These are phyloP conservation scores for Caenorhabditis wallacei DNA, from an alignment of 2,888 invertebrate genomes.

Conservation along the genomic window DNA sequence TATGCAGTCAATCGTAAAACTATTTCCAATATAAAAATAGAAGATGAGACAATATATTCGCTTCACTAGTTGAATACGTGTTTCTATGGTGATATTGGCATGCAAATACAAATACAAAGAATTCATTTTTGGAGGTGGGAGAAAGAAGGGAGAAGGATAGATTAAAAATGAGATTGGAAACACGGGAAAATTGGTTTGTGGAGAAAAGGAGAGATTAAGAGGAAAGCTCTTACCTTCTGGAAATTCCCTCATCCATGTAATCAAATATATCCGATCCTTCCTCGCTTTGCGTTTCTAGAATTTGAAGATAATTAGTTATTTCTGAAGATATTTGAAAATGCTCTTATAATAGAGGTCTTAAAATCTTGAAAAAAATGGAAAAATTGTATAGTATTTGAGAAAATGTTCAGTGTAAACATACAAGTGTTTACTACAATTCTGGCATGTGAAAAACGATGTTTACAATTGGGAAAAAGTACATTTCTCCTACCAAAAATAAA, in stretches of 20 bases:
- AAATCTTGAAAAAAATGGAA: background rate
- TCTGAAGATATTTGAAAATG: too few relatives aligned
- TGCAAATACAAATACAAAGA: background rate
- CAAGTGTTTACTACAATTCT: slow-evolving; percentile 4
- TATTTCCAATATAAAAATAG: background rate
- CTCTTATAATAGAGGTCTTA: too few relatives aligned
- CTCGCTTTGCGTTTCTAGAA: slow-evolving; percentile 40
- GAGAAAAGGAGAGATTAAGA: background rate
- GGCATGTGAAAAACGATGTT: background rate
- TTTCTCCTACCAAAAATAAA: background rate
- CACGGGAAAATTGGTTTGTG: background rate
- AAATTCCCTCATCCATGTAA: slow-evolving; percentile 44
- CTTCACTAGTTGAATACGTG: background rate
- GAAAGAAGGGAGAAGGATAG: background rate
- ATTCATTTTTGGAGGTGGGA: background rate
- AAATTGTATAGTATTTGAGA: background rate
- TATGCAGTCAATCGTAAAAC: background rate
- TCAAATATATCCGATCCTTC: slow-evolving; percentile 40
- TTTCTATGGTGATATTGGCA: slow-evolving; percentile 41
- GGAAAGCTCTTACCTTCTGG: slow-evolving; percentile 13
- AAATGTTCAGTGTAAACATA: background rate
- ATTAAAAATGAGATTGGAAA: slow-evolving; percentile 13
- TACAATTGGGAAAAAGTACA: background rate
- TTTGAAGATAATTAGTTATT: background rate
- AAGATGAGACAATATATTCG: background rate